Evolutionary conservation across 2,113 vertebrate species (phyloP).

Genomic region (Phaetusa simplex): DNA sequence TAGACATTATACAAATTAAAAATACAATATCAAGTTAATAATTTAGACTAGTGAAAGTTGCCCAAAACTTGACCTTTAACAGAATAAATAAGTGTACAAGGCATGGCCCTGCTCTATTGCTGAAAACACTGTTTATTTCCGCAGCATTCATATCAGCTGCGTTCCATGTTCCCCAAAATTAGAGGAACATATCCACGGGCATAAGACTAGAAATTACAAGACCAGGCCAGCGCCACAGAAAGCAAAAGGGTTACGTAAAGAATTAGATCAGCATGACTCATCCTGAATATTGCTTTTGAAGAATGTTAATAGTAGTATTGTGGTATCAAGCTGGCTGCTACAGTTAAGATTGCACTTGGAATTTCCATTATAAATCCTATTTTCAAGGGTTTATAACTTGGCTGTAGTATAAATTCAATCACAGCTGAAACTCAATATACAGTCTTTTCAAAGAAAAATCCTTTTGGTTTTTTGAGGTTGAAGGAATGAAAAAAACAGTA

Average conservation of each 20-base stretch:
- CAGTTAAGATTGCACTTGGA: slow-evolving; percentile 53
- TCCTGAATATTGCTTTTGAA: slow-evolving; percentile 55
- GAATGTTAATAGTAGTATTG: slow-evolving; percentile 67
- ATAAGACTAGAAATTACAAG: not conserved
- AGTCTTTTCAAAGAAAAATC: slow-evolving; percentile 25
- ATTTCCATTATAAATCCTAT: slow-evolving; percentile 75
- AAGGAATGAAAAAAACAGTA: not conserved
- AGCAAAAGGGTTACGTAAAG: slow-evolving; percentile 43
- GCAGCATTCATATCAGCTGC: not conserved
- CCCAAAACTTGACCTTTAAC: not conserved
- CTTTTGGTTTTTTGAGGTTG: not conserved
- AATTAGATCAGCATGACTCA: slow-evolving; percentile 63
- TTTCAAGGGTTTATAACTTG: slow-evolving; percentile 72
- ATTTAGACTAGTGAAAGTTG: not conserved
- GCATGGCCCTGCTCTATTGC: not conserved
- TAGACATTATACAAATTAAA: not conserved
- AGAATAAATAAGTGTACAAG: not conserved
- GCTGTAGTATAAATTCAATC: slow-evolving; percentile 72
- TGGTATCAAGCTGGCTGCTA: slow-evolving; percentile 55
- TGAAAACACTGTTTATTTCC: not conserved
- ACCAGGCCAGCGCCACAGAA: not conserved
- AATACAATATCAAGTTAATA: not conserved
- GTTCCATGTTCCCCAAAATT: not conserved
- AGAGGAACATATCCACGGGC: not conserved
- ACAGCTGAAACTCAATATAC: slow-evolving; percentile 50